Evolutionary conservation across 2,113 vertebrate genomes (phyloP), one percentile per base, ranked within the genome.

Genomic region (Oryzias celebensis): DNA sequence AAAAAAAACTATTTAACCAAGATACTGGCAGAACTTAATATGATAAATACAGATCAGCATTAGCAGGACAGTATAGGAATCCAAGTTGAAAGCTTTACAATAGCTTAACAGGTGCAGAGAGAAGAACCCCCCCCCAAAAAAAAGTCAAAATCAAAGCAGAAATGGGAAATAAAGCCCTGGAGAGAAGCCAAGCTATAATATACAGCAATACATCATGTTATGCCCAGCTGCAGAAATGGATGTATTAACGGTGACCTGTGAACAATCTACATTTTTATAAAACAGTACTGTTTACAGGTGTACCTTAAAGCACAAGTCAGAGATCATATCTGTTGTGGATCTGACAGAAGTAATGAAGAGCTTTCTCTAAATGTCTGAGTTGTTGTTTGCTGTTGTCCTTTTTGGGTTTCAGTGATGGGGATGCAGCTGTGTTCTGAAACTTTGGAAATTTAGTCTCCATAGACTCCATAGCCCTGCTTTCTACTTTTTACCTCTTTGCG

Each of bases 31-130:
- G 90, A 90, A 92, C 90, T 90, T 92, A 90, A 91, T 91, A 91
- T 90, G 91, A 93, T 92, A 92, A 91, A 93, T 92, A 93, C 90
- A 90, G 88, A 91, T 92, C 83, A 91, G 92, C 91, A 88, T 85
- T 90, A 91, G 91, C 90, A 89, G 88, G 87, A 92, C 90, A 92
- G 90, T 90, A 92, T 91, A 91, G 84, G 80, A 90, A 88, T 89
- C 85, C 84, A 87, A 89, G 90, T 88, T 87, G 85, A 85, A 89
- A 91, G 90, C 87, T 92, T 91, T 92, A 92, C 91, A 91, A 91
- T 87, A 89, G 85, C 88, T 91, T 91, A 88, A 91, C 86, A 89
- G 86, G 87, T 89, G 89, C 86, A 84, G 75, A 78, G 47, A 59
- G 22, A 53, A 28, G 10, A 56, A 56, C 26, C 72, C 64, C 22